phyloP scores from a whole-genome alignment of 2,113 vertebrate species.

The Aramus guarauna region DNA sequence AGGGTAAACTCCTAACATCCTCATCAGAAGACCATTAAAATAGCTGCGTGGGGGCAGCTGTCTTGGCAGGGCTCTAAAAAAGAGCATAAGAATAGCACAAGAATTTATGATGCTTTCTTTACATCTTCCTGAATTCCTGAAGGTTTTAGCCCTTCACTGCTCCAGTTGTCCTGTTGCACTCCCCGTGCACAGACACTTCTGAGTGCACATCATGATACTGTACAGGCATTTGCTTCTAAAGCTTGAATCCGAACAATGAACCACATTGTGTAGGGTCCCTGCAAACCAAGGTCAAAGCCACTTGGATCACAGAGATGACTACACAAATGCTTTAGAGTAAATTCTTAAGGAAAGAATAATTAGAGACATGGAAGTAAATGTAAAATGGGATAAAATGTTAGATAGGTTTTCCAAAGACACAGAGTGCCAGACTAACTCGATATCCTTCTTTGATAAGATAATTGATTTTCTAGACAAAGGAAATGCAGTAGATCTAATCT shows the following conservation, averaged over 20 bases:
- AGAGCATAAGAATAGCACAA: neutral
- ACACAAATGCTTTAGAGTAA: neutral
- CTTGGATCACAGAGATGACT: neutral
- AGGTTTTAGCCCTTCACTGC: neutral
- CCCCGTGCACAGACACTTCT: neutral
- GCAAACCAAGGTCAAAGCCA: neutral
- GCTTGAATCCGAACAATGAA: neutral
- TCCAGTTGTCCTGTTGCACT: neutral
- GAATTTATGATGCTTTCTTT: neutral
- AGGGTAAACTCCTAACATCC: neutral
- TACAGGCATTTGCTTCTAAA: neutral
- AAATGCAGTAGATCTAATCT: constrained; percentile 52
- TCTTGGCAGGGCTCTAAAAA: neutral
- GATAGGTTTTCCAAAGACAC: neutral
- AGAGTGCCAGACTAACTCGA: constrained; percentile 26
- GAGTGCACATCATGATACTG: neutral
- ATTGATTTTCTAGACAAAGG: constrained; percentile 60
- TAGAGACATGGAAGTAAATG: neutral
- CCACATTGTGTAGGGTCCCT: neutral
- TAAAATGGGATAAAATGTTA: constrained; percentile 1
- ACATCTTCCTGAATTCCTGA: neutral
- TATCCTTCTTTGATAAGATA: constrained; percentile 53
- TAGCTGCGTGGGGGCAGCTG: neutral
- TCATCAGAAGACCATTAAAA: neutral
- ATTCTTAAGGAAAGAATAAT: constrained; percentile 21